Evolutionary conservation across 2,888 invertebrate species (phyloP).

Genomic region (Idaea dimidiata): DNA sequence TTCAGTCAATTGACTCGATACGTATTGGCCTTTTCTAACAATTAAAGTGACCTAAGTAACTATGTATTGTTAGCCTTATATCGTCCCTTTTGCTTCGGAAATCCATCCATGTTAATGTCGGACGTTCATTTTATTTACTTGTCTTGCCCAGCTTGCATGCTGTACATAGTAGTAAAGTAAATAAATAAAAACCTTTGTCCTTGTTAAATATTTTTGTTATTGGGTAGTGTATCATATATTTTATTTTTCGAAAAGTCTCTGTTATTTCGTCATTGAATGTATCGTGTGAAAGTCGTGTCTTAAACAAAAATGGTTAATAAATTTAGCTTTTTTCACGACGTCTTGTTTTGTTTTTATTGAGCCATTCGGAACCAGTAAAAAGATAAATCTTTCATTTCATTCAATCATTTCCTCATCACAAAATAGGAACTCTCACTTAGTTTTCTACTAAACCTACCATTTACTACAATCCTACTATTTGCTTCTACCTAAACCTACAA

Average conservation of each 20-base stretch:
- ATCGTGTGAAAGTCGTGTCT: slow-evolving; percentile 46
- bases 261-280: slow-evolving; percentile 43
- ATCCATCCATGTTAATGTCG: slow-evolving; percentile 73
- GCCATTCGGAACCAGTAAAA: too few relatives aligned
- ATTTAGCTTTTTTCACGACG: too few relatives aligned
- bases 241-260: slow-evolving; percentile 35
- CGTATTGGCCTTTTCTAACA: slow-evolving; percentile 49
- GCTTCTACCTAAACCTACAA: too few relatives aligned
- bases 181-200: slow-evolving; percentile 62
- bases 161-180: slow-evolving; percentile 68
- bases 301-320: slow-evolving; percentile 5
- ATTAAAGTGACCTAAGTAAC: slow-evolving; percentile 44
- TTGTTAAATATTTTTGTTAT: slow-evolving; percentile 69
- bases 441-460: too few relatives aligned
- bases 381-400: too few relatives aligned
- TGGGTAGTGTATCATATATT: slow-evolving; percentile 61
- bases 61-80: slow-evolving; percentile 41
- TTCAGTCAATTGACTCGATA: slow-evolving; percentile 56
- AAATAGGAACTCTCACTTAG: too few relatives aligned
- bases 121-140: slow-evolving; percentile 65
- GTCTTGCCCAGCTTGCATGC: slow-evolving; percentile 76
- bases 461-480: too few relatives aligned
- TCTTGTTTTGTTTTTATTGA: too few relatives aligned
- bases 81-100: slow-evolving; percentile 69
- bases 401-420: too few relatives aligned